A percentile compares a stretch with the other conserved stretches of the same genome.
Evolutionary conservation across 2,113 vertebrate species (phyloP).

Genomic region (Istiophorus platypterus): DNA sequence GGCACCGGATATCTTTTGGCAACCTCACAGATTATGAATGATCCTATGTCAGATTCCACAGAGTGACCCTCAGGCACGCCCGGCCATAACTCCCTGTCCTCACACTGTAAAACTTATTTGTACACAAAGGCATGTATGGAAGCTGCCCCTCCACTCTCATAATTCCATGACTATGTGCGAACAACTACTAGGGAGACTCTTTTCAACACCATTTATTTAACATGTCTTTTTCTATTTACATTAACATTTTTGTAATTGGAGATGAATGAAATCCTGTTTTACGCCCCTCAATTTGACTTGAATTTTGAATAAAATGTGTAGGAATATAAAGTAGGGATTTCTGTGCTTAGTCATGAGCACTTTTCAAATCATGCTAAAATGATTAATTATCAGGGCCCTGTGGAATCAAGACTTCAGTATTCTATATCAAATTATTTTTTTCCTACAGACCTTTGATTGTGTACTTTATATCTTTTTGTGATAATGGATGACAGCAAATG

Average conservation of each 20-base stretch:
- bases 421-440: background rate
- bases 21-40: background rate
- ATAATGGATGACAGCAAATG: background rate
- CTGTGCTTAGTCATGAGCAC: background rate
- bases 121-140: constrained; percentile 20
- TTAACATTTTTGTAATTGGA: background rate
- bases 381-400: background rate
- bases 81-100: constrained; percentile 29
- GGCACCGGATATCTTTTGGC: background rate
- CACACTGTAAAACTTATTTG: constrained; percentile 52
- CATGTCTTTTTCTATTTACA: background rate
- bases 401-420: background rate
- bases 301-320: background rate
- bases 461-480: background rate
- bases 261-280: background rate
- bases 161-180: constrained; percentile 26
- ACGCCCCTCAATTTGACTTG: background rate
- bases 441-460: background rate
- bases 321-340: background rate
- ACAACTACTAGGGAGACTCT: constrained; percentile 9
- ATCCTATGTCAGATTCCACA: constrained; percentile 20
- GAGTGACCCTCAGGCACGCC: background rate
- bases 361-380: background rate
- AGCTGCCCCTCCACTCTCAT: constrained; percentile 1
- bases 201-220: constrained; percentile 26